Base-by-base conservation (phyloP, 2,797 vertebrate species). In the Enteromius fasciolatus region DNA sequence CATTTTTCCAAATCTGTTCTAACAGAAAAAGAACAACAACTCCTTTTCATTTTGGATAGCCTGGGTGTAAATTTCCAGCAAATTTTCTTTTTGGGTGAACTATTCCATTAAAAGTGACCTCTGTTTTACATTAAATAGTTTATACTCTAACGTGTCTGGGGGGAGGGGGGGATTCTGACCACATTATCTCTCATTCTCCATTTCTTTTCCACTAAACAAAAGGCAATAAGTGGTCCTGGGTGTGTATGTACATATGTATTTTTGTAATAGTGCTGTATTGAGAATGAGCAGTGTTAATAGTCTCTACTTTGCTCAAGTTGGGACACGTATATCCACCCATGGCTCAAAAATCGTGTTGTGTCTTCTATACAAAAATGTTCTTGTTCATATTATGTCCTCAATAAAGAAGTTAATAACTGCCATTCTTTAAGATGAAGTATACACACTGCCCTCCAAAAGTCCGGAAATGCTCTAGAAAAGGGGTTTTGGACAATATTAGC, bases 131-230 rank as follows among this genome's bases (percentile, higher is more conserved):
- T 25, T 1, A 48, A 74, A 36, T 20, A 20, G 69, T 75, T 66
- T 18, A 52, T 18, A 46, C 33, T 46, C 46, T 64, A 23, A 81
- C 57, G 50, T 52, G 57, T 61, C 4, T 33, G 33, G 33, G 33
- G 33, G 31, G 31, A 4, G 33, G 33, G 33, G 31, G 31, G 31
- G 2, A 3, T 33, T 41, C 20, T 17, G 11, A 59, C 15, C n/a
- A 61, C 28, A 4, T 23, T 79, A 31, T 46, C 14, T 46, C 14
- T 46, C 8, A 2, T 44, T 68, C 17, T 36, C 25, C 73, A 25
- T 67, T 28, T 83, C 23, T 84, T 46, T 8, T 41, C 79, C 72
- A 82, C 82, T 84, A 78, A 54, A 70, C 78, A 80, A 33, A 70
- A 25, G 48, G n/a, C 52, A 41, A 46, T 69, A 67, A 12, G 4